Evolutionary conservation across 2,888 invertebrate genomes (phyloP).

Genomic region (Hemicrepidius hirtus): DNA sequence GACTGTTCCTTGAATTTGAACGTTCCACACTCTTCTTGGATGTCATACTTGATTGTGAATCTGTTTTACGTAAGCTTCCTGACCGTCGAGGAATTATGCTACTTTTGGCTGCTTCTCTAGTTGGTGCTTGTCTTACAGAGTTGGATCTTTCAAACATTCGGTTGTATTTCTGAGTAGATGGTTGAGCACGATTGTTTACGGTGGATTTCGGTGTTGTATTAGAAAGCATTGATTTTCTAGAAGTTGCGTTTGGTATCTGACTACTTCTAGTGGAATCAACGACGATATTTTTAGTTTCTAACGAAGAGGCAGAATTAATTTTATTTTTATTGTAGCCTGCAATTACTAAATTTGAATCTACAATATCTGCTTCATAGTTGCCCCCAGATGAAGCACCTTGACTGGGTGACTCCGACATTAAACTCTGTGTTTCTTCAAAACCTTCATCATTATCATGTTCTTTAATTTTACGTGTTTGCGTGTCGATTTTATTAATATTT

Average conservation of each 20-base stretch:
- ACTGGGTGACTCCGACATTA: constrained; percentile 90
- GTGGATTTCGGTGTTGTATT: constrained; percentile 24
- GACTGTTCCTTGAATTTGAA: constrained; percentile 85
- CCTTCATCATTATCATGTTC: constrained; percentile 92
- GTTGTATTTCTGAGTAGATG: constrained; percentile 62
- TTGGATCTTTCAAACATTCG: constrained; percentile 61
- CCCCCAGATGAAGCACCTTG: constrained; percentile 88
- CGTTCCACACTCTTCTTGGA: constrained; percentile 79
- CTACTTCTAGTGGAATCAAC: constrained; percentile 8
- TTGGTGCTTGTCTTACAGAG: constrained; percentile 60
- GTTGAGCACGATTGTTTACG: constrained; percentile 55
- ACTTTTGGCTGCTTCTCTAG: constrained; percentile 60
- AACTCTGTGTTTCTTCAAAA: constrained; percentile 92
- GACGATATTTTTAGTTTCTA: constrained; percentile 50
- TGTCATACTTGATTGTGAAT: constrained; percentile 63
- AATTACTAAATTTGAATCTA: constrained; percentile 66
- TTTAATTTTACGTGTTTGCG: constrained; percentile 67
- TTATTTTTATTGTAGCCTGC: constrained; percentile 56
- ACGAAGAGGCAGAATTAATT: constrained; percentile 37
- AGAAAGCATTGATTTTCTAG: constrained; percentile 19
- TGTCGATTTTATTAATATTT: constrained; percentile 60
- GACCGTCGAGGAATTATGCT: constrained; percentile 70
- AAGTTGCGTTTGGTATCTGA: constrained; percentile 41
- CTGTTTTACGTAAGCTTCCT: constrained; percentile 69
- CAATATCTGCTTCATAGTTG: constrained; percentile 72